A percentile compares a stretch with the other conserved stretches of the same genome.
phyloP scores from a whole-genome alignment of 2,797 vertebrate genomes.

The Spondyliosoma cantharus region DNA sequence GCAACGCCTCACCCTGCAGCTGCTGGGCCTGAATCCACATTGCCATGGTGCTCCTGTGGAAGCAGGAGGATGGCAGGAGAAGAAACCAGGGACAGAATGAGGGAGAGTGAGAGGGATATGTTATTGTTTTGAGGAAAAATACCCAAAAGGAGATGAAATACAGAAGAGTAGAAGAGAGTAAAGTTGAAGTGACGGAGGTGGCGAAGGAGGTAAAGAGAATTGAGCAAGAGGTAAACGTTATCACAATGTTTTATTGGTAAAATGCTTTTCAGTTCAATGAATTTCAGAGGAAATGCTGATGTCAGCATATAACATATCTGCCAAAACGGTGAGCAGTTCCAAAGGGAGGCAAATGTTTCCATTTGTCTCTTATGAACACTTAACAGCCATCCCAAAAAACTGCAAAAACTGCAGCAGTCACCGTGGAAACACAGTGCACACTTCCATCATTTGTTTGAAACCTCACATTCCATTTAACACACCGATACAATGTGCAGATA shows the following conservation, averaged over 20 bases:
- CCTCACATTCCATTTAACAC: not conserved
- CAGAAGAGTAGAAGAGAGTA: not conserved
- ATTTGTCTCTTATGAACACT: not conserved
- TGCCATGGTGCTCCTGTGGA: conserved; percentile 84
- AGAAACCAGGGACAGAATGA: not conserved
- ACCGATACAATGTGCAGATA: not conserved
- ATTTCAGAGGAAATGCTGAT: not conserved
- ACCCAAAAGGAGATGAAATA: not conserved
- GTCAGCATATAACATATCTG: not conserved
- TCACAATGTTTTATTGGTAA: not conserved
- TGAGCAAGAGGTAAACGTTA: not conserved
- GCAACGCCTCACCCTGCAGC: conserved; percentile 92
- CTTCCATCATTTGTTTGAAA: not conserved
- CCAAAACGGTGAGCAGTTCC: not conserved
- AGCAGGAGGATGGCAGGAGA: not conserved
- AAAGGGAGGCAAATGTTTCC: not conserved
- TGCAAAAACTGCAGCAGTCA: too few species aligned
- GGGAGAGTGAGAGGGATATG: not conserved
- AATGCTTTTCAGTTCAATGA: not conserved
- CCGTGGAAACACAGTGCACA: not conserved
- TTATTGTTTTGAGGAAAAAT: not conserved
- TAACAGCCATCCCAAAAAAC: not conserved
- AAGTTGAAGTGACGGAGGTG: not conserved
- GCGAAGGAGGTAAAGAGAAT: not conserved
- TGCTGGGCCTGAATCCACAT: conserved; percentile 98